Base-by-base conservation (phyloP, 2,113 vertebrate genomes). In the Calcarius ornatus region DNA sequence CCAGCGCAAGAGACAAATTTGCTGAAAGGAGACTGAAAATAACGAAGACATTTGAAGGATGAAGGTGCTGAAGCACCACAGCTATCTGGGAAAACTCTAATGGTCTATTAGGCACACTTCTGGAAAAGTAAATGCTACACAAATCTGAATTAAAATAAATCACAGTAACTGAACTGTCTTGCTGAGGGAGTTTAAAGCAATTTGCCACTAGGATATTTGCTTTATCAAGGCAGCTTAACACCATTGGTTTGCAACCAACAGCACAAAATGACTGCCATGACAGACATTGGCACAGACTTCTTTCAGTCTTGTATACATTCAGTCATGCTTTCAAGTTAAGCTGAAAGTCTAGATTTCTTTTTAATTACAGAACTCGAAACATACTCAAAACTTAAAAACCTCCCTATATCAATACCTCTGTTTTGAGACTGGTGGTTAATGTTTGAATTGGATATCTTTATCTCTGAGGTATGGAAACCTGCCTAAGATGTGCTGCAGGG, bases 101-200 rank as follows among this genome's bases (percentile, higher is more conserved):
- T 81, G 81, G 88, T 95, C 96, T 96, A 57, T 97, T 96, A 95
- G 88, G 72, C 80, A 93, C 88, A 90, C 80, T 93, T 95, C 95
- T 95, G 18, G 1, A 79, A 94, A 97, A 94, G 92, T 85, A 86
- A 40, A 86, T 95, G 83, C 47, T 90, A 47, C 48, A 64, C 56
- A 92, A 68, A 84, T 72, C 35, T 81, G 92, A 90, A 96, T 96
- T 90, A 96, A 96, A 97, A 95, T 94, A 96, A 95, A 96, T 96
- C 87, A 81, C 51, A 81, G 76, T 95, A 96, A 92, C 27, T 38
- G 78, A 97, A 80, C 27, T 86, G 24, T 81, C 40, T 94, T 94
- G 35, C 90, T 70, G n/a, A 59, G 68, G 65, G 83, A 86, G 76
- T 88, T 97, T 79, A 80, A 92, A 95, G 96, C 85, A 87, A 94